phyloP scores from a whole-genome alignment of 2,888 invertebrate species.

The Agriopis aurantiaria region DNA sequence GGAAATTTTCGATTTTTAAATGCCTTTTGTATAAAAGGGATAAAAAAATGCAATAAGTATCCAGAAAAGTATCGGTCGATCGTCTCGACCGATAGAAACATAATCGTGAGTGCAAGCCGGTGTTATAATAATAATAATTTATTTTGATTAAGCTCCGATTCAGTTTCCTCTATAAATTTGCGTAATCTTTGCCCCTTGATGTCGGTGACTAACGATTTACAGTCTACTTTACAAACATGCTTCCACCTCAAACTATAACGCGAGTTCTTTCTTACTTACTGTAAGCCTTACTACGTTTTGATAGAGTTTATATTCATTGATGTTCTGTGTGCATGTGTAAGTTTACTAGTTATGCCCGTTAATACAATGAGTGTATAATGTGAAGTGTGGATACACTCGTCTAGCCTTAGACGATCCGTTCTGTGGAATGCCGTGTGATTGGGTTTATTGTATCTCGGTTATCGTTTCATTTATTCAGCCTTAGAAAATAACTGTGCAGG shows the following conservation, averaged over 20 bases:
- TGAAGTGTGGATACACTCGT: constrained; percentile 21
- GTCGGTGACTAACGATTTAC: constrained; percentile 72
- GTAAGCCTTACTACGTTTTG: background rate
- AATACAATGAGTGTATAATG: constrained; percentile 35
- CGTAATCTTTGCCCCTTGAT: constrained; percentile 65
- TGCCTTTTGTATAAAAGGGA: too few species aligned
- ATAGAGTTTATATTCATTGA: constrained; percentile 18
- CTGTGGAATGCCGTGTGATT: constrained; percentile 32
- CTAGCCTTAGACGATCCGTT: constrained; percentile 22
- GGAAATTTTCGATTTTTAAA: too few species aligned
- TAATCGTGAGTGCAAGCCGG: too few species aligned
- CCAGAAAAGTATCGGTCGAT: too few species aligned
- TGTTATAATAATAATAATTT: too few species aligned
- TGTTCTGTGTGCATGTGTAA: constrained; percentile 11
- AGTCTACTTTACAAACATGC: constrained; percentile 63
- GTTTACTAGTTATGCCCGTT: constrained; percentile 23
- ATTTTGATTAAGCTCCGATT: background rate
- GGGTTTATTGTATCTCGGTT: constrained; percentile 15
- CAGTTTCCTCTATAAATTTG: constrained; percentile 48
- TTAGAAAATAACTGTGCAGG: background rate
- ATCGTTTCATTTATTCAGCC: background rate
- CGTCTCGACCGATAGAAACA: too few species aligned
- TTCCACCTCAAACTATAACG: constrained; percentile 49
- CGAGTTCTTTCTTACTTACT: background rate
- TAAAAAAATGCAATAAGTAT: too few species aligned